Evolutionary conservation across 2,888 invertebrate species (phyloP).

Genomic region (Blastobasis lacticolella): DNA sequence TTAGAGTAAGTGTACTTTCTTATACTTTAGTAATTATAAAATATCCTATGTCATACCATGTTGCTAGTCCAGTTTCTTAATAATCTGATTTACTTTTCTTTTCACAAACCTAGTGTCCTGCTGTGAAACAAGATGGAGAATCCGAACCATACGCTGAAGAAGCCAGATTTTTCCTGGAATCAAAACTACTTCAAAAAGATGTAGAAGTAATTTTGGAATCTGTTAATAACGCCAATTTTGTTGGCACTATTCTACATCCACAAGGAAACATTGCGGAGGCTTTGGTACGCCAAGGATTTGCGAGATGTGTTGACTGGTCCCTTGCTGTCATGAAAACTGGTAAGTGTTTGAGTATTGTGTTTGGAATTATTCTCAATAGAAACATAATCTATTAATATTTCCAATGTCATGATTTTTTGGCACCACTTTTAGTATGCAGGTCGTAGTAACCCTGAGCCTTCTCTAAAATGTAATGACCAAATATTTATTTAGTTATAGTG

Average conservation of each 20-base stretch:
- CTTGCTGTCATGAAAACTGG: conserved; percentile 64
- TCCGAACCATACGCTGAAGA: conserved; percentile 88
- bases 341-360: conserved; percentile 16
- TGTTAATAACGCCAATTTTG: conserved; percentile 92
- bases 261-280: conserved; percentile 95
- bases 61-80: too few species aligned
- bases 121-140: conserved; percentile 82
- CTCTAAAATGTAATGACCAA: too few species aligned
- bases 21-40: neutral
- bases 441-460: too few species aligned
- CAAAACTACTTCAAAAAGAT: conserved; percentile 91
- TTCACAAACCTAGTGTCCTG: conserved; percentile 75
- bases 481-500: too few species aligned
- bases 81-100: too few species aligned
- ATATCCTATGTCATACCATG: too few species aligned
- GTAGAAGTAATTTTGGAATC: conserved; percentile 93
- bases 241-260: conserved; percentile 95
- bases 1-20: conserved; percentile 74
- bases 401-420: too few species aligned
- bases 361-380: too few species aligned
- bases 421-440: too few species aligned
- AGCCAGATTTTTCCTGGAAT: conserved; percentile 95
- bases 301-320: conserved; percentile 81
- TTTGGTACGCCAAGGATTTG: conserved; percentile 91
- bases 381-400: too few species aligned